Evolutionary conservation across 2,888 invertebrate species (phyloP).

Genomic region (Meteorus cinctellus): DNA sequence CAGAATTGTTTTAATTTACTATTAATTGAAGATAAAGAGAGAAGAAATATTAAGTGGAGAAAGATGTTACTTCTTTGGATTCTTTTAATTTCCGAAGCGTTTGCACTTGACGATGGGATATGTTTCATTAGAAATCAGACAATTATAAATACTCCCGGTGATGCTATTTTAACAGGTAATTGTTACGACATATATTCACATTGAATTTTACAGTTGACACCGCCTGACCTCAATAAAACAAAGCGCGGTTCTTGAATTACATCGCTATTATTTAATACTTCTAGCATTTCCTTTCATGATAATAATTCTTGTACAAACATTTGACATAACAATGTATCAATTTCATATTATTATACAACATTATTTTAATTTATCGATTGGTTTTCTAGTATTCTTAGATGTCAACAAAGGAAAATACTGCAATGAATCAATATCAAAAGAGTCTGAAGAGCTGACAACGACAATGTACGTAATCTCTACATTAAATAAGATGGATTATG

Average conservation of each 20-base stretch:
- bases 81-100: slow-evolving; percentile 47
- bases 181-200: slow-evolving; percentile 4
- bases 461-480: slow-evolving; percentile 69
- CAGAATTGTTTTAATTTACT: slow-evolving; percentile 5
- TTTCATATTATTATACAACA: neutral
- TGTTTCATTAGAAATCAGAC: slow-evolving; percentile 60
- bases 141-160: slow-evolving; percentile 64
- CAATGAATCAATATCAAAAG: slow-evolving; percentile 66
- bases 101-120: slow-evolving; percentile 53
- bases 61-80: slow-evolving; percentile 36
- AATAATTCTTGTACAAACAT: neutral
- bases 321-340: neutral
- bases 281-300: neutral
- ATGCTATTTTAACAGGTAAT: slow-evolving; percentile 67
- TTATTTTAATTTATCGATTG: slow-evolving; percentile 10
- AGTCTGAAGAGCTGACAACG: slow-evolving; percentile 70
- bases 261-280: neutral
- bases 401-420: slow-evolving; percentile 71
- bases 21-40: neutral
- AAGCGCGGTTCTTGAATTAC: neutral
- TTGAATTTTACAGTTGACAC: neutral
- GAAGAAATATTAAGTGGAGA: neutral
- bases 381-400: slow-evolving; percentile 68
- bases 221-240: neutral
- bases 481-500: slow-evolving; percentile 69